These are phyloP conservation scores for Leptopterna dolabrata DNA, from an alignment of 2,888 invertebrate species.

Conservation along the genomic window DNA sequence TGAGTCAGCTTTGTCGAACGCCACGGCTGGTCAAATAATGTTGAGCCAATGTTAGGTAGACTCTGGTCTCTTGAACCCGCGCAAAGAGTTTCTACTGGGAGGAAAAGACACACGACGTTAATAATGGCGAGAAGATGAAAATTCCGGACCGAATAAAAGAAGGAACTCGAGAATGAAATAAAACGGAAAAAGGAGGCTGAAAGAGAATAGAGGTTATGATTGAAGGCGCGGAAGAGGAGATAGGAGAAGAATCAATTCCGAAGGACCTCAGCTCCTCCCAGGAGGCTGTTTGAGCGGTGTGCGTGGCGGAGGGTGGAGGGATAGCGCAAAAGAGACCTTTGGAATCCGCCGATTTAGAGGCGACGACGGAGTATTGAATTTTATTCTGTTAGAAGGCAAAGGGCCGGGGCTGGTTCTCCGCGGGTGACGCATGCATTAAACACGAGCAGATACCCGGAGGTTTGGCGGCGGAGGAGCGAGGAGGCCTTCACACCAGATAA, in stretches of 20 bases:
- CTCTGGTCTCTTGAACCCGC: no score
- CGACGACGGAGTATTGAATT: slow-evolving; percentile 37
- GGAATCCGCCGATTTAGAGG: slow-evolving; percentile 32
- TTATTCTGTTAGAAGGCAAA: slow-evolving; percentile 11
- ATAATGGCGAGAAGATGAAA: neutral
- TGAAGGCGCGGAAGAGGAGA: neutral
- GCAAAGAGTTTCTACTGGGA: neutral
- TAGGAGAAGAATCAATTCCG: slow-evolving; percentile 17
- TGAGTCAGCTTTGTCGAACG: no score
- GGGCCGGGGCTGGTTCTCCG: neutral
- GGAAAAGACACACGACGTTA: neutral
- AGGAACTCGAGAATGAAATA: neutral
- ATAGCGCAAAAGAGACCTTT: neutral
- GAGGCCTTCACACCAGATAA: slow-evolving; percentile 15
- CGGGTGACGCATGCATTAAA: slow-evolving; percentile 28
- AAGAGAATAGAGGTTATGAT: slow-evolving; percentile 3
- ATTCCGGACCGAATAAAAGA: neutral
- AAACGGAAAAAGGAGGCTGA: neutral
- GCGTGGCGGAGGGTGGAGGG: neutral
- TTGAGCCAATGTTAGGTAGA: no score
- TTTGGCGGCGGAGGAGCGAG: neutral
- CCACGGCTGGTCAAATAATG: no score
- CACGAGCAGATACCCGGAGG: neutral
- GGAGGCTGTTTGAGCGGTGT: neutral
- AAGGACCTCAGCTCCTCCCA: neutral